Evolutionary conservation across 2,888 invertebrate genomes (phyloP), one percentile per base, ranked within the genome.

Genomic region (Stramonita haemastoma): DNA sequence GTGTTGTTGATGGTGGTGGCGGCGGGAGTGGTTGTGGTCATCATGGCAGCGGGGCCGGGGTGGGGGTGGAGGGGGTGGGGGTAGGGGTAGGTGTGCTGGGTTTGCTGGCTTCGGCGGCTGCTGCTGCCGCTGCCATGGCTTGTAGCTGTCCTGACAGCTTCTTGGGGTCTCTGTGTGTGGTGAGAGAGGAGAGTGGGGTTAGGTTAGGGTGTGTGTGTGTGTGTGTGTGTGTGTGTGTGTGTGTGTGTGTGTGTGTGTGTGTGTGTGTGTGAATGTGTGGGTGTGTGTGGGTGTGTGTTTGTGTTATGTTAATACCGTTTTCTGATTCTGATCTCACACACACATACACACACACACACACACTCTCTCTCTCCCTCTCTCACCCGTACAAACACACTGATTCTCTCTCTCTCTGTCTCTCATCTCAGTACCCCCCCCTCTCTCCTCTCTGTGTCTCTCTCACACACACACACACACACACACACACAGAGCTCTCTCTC

Each of bases 111-210:
- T 22, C 73, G 29, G 73, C 89, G 17, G 88, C 86, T 84, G 92
- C 93, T 15, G 60, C 60, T 15, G 73, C 73, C 15, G 87, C 79
- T 84, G 92, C 93, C 84, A 90, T 91, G 81, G 92, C 91, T 90
- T 93, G 93, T 36, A 93, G 94, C 87, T 94, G 94, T 22, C 93
- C 93, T 22, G 94, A 94, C 46, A 93, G 92, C 81, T 94, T 88
- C 85, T 94, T 94, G 88, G 92, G 91, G 46, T 94, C 94, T 70
- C 94, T 94, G 90, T 15, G 6, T 6, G 34, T 1, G 60, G 22
- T 15, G 22, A 22, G 60, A 22, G 60, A 60, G 60, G 60, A 60
- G 22, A 60, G 60, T 8, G 46, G 8, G 46, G 46, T 46, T 46
- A 8, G 2, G 46, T 46, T 46, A 8, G 2, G 46, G 2, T 46